Percentiles rank a stretch among this genome's conserved stretches.
These are phyloP conservation scores for Trematocara variabile DNA, from an alignment of 2,113 vertebrate genomes.

Conservation along the genomic window DNA sequence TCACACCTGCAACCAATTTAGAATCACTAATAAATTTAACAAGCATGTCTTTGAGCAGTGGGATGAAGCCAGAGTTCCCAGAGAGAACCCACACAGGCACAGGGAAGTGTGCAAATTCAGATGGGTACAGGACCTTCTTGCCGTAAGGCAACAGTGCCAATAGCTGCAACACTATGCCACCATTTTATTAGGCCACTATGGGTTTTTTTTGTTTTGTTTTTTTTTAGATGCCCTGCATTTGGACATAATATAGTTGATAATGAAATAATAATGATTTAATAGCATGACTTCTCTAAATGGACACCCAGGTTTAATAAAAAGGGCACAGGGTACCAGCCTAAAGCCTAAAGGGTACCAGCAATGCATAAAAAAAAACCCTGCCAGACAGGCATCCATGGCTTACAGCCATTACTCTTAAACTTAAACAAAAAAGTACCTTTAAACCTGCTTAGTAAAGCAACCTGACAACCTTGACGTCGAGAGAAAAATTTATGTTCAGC, in stretches of 20 bases:
- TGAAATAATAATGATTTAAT: not conserved
- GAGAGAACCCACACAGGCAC: not conserved
- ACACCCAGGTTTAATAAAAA: not conserved
- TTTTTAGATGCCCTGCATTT: not conserved
- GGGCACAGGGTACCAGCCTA: not conserved
- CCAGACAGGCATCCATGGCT: not conserved
- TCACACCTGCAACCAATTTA: not conserved
- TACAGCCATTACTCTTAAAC: not conserved
- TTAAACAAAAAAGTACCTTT: not conserved
- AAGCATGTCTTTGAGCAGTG: not conserved
- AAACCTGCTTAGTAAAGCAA: not conserved
- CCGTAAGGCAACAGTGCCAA: not conserved
- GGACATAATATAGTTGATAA: not conserved
- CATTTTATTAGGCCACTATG: not conserved
- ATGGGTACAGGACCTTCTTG: not conserved
- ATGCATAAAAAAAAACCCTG: not conserved
- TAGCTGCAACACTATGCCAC: accelerated
- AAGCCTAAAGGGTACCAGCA: not conserved
- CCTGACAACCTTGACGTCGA: not conserved
- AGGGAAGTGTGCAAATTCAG: not conserved
- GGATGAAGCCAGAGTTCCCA: not conserved
- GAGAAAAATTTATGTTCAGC: not conserved
- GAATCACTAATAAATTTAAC: not conserved
- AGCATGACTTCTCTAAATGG: accelerated
- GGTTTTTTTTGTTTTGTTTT: not conserved